Evolutionary conservation across 1,140 invertebrate species (phyloP).

Genomic region (Dendroctonus valens): DNA sequence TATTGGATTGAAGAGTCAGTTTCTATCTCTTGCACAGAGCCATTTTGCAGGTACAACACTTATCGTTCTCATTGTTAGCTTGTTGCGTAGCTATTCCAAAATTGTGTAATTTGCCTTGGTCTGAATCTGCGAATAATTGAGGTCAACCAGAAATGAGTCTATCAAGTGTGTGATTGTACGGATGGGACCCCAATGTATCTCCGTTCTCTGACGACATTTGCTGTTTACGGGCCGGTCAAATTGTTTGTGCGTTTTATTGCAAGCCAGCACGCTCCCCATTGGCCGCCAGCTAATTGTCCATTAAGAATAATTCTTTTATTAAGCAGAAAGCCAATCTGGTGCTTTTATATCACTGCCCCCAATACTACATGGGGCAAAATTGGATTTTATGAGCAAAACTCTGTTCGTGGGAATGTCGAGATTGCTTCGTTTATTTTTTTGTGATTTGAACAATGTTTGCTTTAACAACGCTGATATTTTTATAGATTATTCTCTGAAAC

Average conservation of each 20-base stretch:
- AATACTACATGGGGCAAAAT: background rate
- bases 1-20: too few species aligned
- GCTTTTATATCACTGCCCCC: background rate
- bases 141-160: conserved; percentile 4
- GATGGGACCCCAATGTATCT: conserved; percentile 3
- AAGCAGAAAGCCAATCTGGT: background rate
- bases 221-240: conserved; percentile 13
- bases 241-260: conserved; percentile 21
- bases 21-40: too few species aligned
- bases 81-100: too few species aligned
- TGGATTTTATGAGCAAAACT: conserved; percentile 14
- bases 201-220: conserved; percentile 10
- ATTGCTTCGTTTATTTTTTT: too few species aligned
- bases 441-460: too few species aligned
- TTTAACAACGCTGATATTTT: too few species aligned
- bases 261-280: conserved; percentile 6
- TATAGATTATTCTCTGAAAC: too few species aligned
- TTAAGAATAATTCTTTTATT: conserved; percentile 11
- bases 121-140: too few species aligned
- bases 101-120: too few species aligned
- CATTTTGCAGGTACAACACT: too few species aligned
- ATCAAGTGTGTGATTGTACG: conserved; percentile 13
- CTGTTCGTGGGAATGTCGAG: background rate
- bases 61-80: too few species aligned
- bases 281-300: conserved; percentile 13